These are phyloP conservation scores for Arctia plantaginis DNA, from an alignment of 2,888 invertebrate species.

Conservation along the genomic window DNA sequence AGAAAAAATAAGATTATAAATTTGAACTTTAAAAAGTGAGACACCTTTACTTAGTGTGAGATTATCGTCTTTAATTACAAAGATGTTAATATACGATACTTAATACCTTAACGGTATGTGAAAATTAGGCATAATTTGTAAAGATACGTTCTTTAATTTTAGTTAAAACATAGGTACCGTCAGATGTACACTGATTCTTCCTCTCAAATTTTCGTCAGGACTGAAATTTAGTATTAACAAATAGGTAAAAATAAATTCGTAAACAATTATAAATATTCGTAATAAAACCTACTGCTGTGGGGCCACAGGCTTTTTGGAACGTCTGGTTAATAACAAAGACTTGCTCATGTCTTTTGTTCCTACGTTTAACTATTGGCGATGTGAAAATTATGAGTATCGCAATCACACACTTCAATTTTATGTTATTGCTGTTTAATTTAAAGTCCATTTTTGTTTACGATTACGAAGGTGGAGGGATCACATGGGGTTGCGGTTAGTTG, in stretches of 20 bases:
- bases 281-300: conserved; percentile 64
- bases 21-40: no score
- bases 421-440: neutral
- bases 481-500: conserved; percentile 68
- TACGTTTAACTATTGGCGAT: conserved; percentile 56
- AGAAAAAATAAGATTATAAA: no score
- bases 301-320: conserved; percentile 64
- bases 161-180: no score
- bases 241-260: neutral
- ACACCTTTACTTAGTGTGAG: no score
- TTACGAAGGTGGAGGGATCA: conserved; percentile 26
- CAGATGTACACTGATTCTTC: neutral
- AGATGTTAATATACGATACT: no score
- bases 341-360: conserved; percentile 66
- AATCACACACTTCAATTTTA: conserved; percentile 13
- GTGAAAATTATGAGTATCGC: conserved; percentile 54
- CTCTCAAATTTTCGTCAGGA: neutral
- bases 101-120: no score
- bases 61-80: no score
- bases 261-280: neutral
- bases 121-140: no score
- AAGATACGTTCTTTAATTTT: no score
- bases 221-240: neutral
- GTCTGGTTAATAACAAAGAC: conserved; percentile 69
- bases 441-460: conserved; percentile 22